Conservation (phyloP, 2,113 vertebrate genomes). For the Psephotus haematonotus region DNA sequence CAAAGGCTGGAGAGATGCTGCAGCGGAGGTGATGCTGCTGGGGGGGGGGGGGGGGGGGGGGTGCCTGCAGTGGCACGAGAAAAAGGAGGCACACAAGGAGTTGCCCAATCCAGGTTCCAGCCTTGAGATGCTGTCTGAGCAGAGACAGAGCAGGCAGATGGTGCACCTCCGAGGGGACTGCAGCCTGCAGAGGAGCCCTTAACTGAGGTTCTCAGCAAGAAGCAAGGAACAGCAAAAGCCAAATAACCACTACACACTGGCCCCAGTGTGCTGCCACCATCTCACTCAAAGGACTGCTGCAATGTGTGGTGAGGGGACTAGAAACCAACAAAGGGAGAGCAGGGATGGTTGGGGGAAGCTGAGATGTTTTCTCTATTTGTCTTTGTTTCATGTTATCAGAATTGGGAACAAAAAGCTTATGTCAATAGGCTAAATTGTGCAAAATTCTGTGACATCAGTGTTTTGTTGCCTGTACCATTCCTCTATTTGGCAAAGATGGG, state of each 20-base stretch:
- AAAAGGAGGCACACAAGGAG: neutral
- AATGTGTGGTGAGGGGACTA: neutral
- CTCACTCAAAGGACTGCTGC: neutral
- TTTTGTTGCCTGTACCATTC: neutral
- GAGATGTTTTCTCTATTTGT: neutral
- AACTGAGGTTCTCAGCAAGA: accelerated
- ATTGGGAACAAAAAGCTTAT: neutral
- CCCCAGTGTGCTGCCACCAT: accelerated
- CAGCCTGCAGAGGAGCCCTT: accelerated
- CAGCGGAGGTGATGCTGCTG: neutral
- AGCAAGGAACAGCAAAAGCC: neutral
- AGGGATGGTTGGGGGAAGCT: accelerated
- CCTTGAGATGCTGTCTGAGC: neutral
- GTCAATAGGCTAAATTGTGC: neutral
- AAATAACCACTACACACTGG: accelerated
- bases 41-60: neutral
- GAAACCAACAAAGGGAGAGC: neutral
- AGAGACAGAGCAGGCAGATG: neutral
- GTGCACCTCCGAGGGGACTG: accelerated
- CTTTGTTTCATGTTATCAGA: neutral
- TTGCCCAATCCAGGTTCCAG: neutral
- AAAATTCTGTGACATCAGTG: neutral
- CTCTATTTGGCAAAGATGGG: neutral
- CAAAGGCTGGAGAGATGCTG: too few relatives aligned
- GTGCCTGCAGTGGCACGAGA: neutral